Percentiles rank a stretch among this genome's conserved stretches.
Evolutionary conservation across 1,140 invertebrate species (phyloP).

Genomic region (Caerostris extrusa): DNA sequence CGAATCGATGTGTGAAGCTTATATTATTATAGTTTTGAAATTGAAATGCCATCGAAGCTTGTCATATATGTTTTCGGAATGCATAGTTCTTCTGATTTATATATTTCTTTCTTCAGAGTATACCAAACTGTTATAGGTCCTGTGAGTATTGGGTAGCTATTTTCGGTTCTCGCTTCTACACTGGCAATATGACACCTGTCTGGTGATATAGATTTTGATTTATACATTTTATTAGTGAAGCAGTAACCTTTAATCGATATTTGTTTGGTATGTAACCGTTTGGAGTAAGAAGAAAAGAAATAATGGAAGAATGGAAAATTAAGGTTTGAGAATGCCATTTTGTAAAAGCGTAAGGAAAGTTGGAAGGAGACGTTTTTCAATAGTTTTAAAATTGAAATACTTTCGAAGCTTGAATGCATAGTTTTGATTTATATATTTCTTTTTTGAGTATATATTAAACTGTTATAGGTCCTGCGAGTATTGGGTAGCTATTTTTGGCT

Average conservation of each 20-base stretch:
- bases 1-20: no score
- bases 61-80: not conserved
- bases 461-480: no score
- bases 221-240: not conserved
- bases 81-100: not conserved
- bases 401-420: not conserved
- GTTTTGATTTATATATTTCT: no score
- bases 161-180: no score
- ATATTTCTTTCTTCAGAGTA: no score
- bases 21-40: no score
- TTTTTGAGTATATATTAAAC: no score
- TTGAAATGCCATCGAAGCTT: not conserved
- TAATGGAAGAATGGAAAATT: not conserved
- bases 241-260: not conserved
- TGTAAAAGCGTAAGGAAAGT: not conserved
- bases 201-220: not conserved
- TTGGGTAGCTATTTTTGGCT: no score
- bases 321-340: not conserved
- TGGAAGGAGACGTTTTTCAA: not conserved
- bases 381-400: constrained; percentile 23
- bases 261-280: not conserved
- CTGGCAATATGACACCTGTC: not conserved
- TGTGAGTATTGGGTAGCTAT: no score
- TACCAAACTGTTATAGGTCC: no score
- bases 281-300: not conserved